phyloP scores from a whole-genome alignment of 1,140 invertebrate species.

The Cydia fagiglandana region DNA sequence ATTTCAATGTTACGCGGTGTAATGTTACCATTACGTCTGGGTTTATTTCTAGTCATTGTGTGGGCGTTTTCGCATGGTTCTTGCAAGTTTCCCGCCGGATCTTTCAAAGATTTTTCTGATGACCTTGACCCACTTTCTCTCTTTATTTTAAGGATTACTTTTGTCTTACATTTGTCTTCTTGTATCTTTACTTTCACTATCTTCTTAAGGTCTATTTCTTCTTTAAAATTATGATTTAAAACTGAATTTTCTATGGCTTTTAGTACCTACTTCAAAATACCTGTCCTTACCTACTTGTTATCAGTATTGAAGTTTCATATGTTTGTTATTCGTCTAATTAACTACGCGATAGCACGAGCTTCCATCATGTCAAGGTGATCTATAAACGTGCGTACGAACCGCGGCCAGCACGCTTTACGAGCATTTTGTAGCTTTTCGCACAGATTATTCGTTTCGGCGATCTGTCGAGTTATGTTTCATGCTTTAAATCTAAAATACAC shows the following conservation, averaged over 20 bases:
- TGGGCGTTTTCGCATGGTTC: conserved; percentile 29
- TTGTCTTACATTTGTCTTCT: not conserved
- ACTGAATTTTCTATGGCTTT: too few relatives aligned
- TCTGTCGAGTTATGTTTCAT: conserved; percentile 16
- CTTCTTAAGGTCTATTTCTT: not conserved
- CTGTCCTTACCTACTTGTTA: not conserved
- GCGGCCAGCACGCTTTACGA: conserved; percentile 20
- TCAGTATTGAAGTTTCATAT: not conserved
- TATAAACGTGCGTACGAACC: conserved; percentile 36
- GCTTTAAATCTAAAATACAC: not conserved
- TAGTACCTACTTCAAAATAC: too few relatives aligned
- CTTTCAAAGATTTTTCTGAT: conserved; percentile 37
- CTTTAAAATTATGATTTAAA: not conserved
- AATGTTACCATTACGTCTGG: conserved; percentile 68
- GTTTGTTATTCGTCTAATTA: conserved; percentile 21
- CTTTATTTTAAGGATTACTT: conserved; percentile 37
- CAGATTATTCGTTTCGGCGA: conserved; percentile 1
- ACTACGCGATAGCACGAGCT: conserved; percentile 29
- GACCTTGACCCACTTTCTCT: conserved; percentile 66
- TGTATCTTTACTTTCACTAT: not conserved
- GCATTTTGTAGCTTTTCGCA: conserved; percentile 21
- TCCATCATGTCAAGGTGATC: conserved; percentile 58
- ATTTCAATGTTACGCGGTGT: conserved; percentile 59
- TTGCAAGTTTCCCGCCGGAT: conserved; percentile 19
- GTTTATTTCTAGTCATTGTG: conserved; percentile 65